A percentile compares a stretch with the other conserved stretches of the same genome.
Evolutionary conservation across 2,888 invertebrate genomes (phyloP).

Genomic region (Heliconius charithonia): DNA sequence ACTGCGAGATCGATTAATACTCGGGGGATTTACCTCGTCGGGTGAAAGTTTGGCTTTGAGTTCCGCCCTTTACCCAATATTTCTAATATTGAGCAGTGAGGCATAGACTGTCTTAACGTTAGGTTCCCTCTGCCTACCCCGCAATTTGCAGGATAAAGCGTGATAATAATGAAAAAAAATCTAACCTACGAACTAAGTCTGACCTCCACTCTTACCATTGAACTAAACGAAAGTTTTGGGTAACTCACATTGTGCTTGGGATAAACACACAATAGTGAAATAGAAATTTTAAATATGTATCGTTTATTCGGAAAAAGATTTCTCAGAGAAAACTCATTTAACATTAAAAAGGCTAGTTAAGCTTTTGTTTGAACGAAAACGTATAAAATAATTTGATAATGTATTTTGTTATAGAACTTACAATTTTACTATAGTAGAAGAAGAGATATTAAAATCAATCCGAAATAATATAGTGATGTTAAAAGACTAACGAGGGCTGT

Average conservation of each 20-base stretch:
- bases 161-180: too few species aligned
- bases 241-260: not conserved
- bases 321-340: slow-evolving; percentile 2
- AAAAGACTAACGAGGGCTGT: too few species aligned
- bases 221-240: not conserved
- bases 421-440: too few species aligned
- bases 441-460: too few species aligned
- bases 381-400: not conserved
- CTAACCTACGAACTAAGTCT: too few species aligned
- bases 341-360: not conserved
- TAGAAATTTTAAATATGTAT: not conserved
- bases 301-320: not conserved
- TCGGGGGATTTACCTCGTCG: not conserved
- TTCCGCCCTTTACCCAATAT: not conserved
- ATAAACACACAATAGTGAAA: not conserved
- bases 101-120: not conserved
- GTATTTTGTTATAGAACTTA: not conserved
- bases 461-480: too few species aligned
- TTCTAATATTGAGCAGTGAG: not conserved
- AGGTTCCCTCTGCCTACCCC: not conserved
- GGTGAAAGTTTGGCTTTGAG: not conserved
- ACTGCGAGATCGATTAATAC: not conserved
- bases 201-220: too few species aligned
- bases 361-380: not conserved
- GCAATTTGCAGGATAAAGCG: too few species aligned